Evolutionary conservation across 1,140 invertebrate species (phyloP), one percentile per base, ranked within the genome.

Genomic region (Drosophila mojavensis): DNA sequence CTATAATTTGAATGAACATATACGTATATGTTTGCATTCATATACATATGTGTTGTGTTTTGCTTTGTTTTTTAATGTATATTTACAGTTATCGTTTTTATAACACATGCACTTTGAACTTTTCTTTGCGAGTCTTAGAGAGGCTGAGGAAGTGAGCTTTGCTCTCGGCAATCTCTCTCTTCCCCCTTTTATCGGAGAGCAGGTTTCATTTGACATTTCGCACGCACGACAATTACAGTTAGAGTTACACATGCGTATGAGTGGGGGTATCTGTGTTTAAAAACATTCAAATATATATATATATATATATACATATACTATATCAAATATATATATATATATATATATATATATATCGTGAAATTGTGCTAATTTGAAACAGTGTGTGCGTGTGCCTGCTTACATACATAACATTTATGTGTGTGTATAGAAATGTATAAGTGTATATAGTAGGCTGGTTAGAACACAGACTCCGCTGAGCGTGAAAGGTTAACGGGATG

Each of bases 401-500:
- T 65, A 50, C 50, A 17, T 69, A 54, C 24, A 30, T 45, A 13
- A 26, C 11, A 58, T 43, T 26, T 55, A 36, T 43, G 54, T 17
- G 13, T 45, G 11, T 30, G 6, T 28, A 26, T 43, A 48, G 36
- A 39, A 30, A 36, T 60, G 30, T 54, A 24, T 56, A 30, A 15
- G 33, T 24, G 33, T 58, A 20, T 36, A 53, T 67, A 48, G 36
- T 66, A 11, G 55, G 41, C 6, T 69, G 45, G 61, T 88, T 78
- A 98, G 94, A 98, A 98, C 80, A 98, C 97, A 55, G 97, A 97
- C 94, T 98, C 97, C 24, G 97, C 97, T 41, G 97, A 98, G 78
- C 97, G 95, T 30, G 97, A 98, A 76, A 98, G 94, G 92, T 98
- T 97, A 80, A 98, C 96, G 17, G 98, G 98, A 95, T 99, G 98